Evolutionary conservation across 2,113 vertebrate genomes (phyloP).

Genomic region (Carettochelys insculpta): DNA sequence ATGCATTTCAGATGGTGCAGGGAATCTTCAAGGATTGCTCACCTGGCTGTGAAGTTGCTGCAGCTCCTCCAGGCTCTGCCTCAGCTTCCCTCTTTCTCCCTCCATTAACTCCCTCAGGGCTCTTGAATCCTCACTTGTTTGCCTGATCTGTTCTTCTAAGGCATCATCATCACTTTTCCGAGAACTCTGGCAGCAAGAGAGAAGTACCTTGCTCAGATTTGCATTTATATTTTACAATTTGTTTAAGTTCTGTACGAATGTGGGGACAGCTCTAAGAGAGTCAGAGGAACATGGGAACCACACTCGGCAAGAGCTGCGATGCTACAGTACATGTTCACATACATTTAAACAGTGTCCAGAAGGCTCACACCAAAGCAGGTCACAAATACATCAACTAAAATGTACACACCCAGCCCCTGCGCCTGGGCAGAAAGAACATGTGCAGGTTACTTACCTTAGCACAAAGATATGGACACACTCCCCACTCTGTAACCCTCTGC

Average conservation of each 20-base stretch:
- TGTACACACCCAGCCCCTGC: neutral
- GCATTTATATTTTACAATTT: neutral
- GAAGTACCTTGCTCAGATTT: slow-evolving; percentile 45
- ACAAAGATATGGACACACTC: neutral
- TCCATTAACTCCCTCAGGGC: slow-evolving; percentile 89
- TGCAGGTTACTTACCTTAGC: neutral
- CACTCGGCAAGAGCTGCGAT: neutral
- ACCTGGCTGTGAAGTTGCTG: slow-evolving; percentile 94
- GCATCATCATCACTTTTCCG: slow-evolving; percentile 92
- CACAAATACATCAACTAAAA: neutral
- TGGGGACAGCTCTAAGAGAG: neutral
- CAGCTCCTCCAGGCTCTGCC: slow-evolving; percentile 84
- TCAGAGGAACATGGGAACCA: neutral
- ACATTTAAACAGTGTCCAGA: neutral
- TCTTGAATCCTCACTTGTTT: slow-evolving; percentile 90
- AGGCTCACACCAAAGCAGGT: neutral
- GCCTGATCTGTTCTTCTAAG: slow-evolving; percentile 94
- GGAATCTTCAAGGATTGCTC: slow-evolving; percentile 33
- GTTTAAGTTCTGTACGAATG: neutral
- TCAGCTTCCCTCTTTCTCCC: slow-evolving; percentile 87
- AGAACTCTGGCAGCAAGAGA: slow-evolving; percentile 81
- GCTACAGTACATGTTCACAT: neutral
- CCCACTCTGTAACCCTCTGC: neutral
- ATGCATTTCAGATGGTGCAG: neutral
- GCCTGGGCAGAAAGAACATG: neutral